Percentiles rank a stretch among this genome's conserved stretches.
Conservation (phyloP, 2,797 vertebrate species). For the Xiphophorus birchmanni region DNA sequence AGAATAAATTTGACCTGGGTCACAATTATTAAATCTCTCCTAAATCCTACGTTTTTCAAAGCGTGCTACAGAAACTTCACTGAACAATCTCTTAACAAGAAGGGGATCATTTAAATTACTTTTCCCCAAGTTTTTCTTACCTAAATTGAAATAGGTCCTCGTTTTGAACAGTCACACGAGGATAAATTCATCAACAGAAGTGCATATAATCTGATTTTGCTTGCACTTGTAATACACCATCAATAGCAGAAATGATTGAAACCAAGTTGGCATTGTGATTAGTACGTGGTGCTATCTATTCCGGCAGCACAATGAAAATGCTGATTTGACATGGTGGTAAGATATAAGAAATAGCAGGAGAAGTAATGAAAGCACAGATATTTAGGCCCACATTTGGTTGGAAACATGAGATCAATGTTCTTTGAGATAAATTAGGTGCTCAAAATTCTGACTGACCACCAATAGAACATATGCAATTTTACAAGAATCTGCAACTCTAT, state of each 20-base stretch:
- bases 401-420: neutral
- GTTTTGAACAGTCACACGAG: constrained; percentile 23
- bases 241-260: constrained; percentile 38
- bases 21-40: constrained; percentile 49
- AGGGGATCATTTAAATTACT: constrained; percentile 42
- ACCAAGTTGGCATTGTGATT: constrained; percentile 23
- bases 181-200: constrained; percentile 34
- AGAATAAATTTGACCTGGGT: constrained; percentile 53
- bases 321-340: constrained; percentile 3
- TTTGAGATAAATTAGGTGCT: neutral
- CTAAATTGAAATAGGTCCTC: constrained; percentile 31
- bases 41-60: constrained; percentile 43
- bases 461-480: neutral
- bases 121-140: constrained; percentile 28
- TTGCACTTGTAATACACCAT: constrained; percentile 33
- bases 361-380: constrained; percentile 4
- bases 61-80: constrained; percentile 15
- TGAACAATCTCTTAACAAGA: constrained; percentile 33
- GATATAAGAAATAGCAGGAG: neutral
- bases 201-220: constrained; percentile 45
- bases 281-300: constrained; percentile 9
- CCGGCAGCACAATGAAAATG: constrained; percentile 13
- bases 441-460: neutral
- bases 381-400: neutral
- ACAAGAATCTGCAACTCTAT: neutral